Percentiles rank a stretch among this genome's conserved stretches.
Evolutionary conservation across 2,113 vertebrate genomes (phyloP).

Genomic region (Toxostoma redivivum): DNA sequence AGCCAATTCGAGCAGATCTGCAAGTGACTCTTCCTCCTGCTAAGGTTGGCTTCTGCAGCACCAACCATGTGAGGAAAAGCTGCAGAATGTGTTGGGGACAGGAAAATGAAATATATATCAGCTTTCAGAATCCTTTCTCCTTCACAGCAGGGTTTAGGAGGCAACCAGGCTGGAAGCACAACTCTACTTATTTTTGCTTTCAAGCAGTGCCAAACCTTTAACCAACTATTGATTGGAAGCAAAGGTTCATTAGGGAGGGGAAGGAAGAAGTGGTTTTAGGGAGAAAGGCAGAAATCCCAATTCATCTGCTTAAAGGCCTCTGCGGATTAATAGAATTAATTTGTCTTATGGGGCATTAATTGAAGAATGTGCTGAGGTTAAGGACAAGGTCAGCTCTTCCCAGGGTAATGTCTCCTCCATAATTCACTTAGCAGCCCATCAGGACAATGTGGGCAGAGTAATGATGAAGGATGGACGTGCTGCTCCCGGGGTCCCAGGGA

Average conservation of each 20-base stretch:
- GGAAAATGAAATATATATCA: not conserved
- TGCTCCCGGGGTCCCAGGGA: not conserved
- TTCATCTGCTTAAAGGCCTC: not conserved
- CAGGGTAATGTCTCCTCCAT: slow-evolving; percentile 1
- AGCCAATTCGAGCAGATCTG: not conserved
- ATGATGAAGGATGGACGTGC: slow-evolving; percentile 19
- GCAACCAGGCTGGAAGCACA: not conserved
- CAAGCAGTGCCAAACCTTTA: not conserved
- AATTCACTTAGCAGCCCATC: slow-evolving; percentile 45
- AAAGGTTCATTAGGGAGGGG: not conserved
- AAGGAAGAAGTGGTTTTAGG: not conserved
- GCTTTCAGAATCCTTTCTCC: not conserved
- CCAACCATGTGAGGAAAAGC: not conserved
- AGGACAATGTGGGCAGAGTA: slow-evolving; percentile 15
- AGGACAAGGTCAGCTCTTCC: slow-evolving; percentile 51
- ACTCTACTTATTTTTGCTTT: not conserved
- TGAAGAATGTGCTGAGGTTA: slow-evolving; percentile 49
- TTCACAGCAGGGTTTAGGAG: not conserved
- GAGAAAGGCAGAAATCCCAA: slow-evolving; percentile 25
- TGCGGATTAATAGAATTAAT: slow-evolving; percentile 42
- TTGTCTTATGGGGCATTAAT: slow-evolving; percentile 34
- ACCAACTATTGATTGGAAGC: not conserved
- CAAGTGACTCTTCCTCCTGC: not conserved
- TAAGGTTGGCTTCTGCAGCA: not conserved
- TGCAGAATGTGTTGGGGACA: not conserved